phyloP scores from a whole-genome alignment of 2,888 invertebrate genomes.

The Eupithecia abbreviata region DNA sequence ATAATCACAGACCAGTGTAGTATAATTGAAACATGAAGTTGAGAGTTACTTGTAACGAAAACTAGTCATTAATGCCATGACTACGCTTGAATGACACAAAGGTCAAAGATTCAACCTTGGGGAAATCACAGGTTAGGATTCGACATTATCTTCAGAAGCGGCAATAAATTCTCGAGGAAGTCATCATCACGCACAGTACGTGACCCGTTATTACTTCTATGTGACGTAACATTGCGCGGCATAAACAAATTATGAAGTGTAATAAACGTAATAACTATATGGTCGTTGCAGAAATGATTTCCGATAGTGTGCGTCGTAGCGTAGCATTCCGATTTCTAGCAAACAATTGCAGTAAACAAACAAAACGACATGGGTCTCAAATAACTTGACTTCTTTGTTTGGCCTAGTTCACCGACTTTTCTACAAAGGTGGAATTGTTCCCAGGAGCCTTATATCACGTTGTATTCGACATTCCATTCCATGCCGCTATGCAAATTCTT shows the following conservation, averaged over 20 bases:
- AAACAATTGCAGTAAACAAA: constrained; percentile 10
- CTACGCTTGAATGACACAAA: constrained; percentile 19
- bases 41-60: not conserved
- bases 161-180: constrained; percentile 24
- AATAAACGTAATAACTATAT: constrained; percentile 20
- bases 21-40: not conserved
- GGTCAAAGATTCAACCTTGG: constrained; percentile 35
- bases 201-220: constrained; percentile 21
- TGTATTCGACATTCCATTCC: constrained; percentile 16
- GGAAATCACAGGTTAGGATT: constrained; percentile 26
- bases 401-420: not conserved
- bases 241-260: constrained; percentile 21
- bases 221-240: constrained; percentile 24
- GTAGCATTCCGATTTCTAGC: not conserved
- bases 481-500: constrained; percentile 7
- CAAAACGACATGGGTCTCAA: not conserved
- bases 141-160: constrained; percentile 24
- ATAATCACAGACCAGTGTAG: not conserved
- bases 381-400: not conserved
- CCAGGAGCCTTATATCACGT: constrained; percentile 3
- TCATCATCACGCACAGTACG: constrained; percentile 18
- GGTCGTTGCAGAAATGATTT: constrained; percentile 13
- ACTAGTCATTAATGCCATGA: constrained; percentile 13
- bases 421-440: constrained; percentile 11
- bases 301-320: not conserved